phyloP scores from a whole-genome alignment of 2,113 vertebrate genomes.

The Spermophilus dauricus region DNA sequence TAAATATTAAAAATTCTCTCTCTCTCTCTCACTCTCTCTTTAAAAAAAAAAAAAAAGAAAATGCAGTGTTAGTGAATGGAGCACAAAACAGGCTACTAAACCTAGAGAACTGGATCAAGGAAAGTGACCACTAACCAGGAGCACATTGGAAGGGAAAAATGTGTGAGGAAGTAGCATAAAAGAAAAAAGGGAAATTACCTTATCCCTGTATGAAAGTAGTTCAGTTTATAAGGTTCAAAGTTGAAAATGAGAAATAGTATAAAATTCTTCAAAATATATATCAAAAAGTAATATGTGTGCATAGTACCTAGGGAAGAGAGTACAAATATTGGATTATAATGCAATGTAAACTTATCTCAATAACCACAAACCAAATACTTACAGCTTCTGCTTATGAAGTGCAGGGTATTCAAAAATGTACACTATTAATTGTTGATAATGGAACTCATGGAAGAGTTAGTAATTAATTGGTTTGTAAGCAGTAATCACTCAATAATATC shows the following conservation, averaged over 20 bases:
- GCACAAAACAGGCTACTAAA: not conserved
- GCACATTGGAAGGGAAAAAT: not conserved
- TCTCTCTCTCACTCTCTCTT: too few relatives aligned
- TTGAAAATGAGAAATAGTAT: constrained; percentile 21
- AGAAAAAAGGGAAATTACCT: not conserved
- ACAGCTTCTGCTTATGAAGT: not conserved
- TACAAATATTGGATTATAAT: not conserved
- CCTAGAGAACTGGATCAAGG: not conserved
- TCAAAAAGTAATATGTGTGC: not conserved
- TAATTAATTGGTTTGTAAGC: constrained; percentile 27
- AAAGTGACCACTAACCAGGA: not conserved
- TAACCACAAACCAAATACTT: not conserved
- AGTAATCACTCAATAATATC: not conserved
- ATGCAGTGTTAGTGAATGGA: not conserved
- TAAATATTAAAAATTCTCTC: too few relatives aligned
- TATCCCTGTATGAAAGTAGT: not conserved
- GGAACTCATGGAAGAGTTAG: constrained; percentile 13
- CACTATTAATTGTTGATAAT: constrained; percentile 33
- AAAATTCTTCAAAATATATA: constrained; percentile 13
- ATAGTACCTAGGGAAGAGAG: not conserved
- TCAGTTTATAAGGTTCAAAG: not conserved
- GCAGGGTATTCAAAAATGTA: not conserved
- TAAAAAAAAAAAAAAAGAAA: too few relatives aligned
- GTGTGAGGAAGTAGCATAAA: not conserved
- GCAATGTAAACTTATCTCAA: not conserved